Base-by-base conservation (phyloP, 2,113 vertebrate genomes). In the Antechinus stuartii region DNA sequence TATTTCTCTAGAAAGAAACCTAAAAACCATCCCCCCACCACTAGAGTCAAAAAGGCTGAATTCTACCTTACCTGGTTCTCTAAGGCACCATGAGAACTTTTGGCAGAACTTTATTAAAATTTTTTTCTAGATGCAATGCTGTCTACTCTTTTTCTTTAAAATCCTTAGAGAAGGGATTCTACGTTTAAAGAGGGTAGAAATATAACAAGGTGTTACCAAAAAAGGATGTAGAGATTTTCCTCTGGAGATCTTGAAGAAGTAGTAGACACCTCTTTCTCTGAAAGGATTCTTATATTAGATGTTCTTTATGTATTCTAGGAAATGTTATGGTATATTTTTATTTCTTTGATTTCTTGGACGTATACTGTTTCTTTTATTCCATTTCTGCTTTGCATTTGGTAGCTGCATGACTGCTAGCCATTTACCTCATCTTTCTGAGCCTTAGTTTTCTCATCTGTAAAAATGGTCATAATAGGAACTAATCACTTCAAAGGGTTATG, bases 111-210 rank as follows among this genome's bases (percentile, higher is more conserved):
- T 30, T 76, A n/a, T 76, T n/a, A 24, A 89, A 91, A 76, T 30
- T 30, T 91, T 91, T 90, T 94, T 52, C 57, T 68, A 30, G 92
- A 57, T 91, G 47, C 30, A 92, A 49, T 89, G 49, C 10, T 47
- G 24, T 47, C 91, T 94, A 95, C 57, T n/a, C 54, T 49, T 93
- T 97, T 96, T 94, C n/a, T 94, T 93, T 93, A 94, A 57, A 95
- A 52, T 91, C 30, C 61, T n/a, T n/a, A n/a, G 30, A 76, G 35
- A 76, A 76, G 30, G 30, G 4, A 76, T 76, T 76, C 16, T n/a
- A 76, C 19, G 4, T 76, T 76, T 35, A 76, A n/a, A n/a, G 61
- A 93, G 49, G 54, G 91, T 53, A 23, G 16, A 53, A 93, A 7
- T 3, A 95, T 47, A 93, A 50, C 89, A 92, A 96, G 91, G 47